A percentile compares a stretch with the other conserved stretches of the same genome.
Conservation (phyloP, 2,888 invertebrate species). For the Archaeoteleia sp. region DNA sequence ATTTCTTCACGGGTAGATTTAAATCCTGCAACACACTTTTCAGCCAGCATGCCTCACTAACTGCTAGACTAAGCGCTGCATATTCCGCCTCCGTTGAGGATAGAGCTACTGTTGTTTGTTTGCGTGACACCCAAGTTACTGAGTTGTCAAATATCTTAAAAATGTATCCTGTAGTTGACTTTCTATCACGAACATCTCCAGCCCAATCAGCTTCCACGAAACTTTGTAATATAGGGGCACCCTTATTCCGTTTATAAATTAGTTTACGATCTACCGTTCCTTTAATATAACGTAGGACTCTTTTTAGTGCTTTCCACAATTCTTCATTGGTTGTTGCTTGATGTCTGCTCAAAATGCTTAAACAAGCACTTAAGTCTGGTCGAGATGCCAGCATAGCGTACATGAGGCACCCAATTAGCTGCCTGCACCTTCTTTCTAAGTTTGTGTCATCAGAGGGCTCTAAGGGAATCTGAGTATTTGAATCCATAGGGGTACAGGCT, state of each 20-base stretch:
- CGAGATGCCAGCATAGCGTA: conserved; percentile 43
- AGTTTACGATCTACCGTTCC: conserved; percentile 34
- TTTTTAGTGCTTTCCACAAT: conserved; percentile 33
- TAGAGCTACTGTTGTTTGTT: too few relatives aligned
- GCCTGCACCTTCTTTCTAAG: too few relatives aligned
- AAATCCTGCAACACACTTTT: conserved; percentile 58
- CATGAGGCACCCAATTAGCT: conserved; percentile 48
- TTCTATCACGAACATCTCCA: conserved; percentile 11
- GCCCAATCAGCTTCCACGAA: conserved; percentile 30
- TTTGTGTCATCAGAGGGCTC: too few relatives aligned
- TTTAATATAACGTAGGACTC: conserved; percentile 32
- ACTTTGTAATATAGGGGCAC: conserved; percentile 6
- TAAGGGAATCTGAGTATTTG: too few relatives aligned
- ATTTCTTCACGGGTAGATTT: conserved; percentile 33
- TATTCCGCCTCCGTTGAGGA: conserved; percentile 46
- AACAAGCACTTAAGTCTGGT: conserved; percentile 28
- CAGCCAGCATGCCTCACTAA: conserved; percentile 63
- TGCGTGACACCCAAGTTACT: too few relatives aligned
- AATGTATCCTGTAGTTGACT: conserved; percentile 48
- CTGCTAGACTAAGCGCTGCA: conserved; percentile 59
- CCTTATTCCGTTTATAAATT: conserved; percentile 13
- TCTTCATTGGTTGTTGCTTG: conserved; percentile 37
- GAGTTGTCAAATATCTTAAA: conserved; percentile 40
- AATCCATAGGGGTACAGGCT: conserved; percentile 8
- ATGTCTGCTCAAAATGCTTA: conserved; percentile 41